phyloP scores from a whole-genome alignment of 2,888 invertebrate species.

The Amblyjoppa proteus region DNA sequence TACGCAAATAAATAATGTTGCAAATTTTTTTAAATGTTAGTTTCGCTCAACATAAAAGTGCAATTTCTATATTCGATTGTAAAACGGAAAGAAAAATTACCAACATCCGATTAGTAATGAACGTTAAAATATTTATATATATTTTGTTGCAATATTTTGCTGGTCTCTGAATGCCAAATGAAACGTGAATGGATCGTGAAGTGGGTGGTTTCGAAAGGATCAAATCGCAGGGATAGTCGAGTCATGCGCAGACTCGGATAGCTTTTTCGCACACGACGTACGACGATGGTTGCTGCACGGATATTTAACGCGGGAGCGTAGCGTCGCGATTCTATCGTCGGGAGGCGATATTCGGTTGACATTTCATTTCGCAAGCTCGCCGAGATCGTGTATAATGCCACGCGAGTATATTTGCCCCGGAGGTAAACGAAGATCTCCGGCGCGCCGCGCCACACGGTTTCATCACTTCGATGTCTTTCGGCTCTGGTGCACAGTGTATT shows the following conservation, averaged over 20 bases:
- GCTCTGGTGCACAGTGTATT: constrained; percentile 1
- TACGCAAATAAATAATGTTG: no score
- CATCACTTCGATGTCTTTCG: constrained; percentile 48
- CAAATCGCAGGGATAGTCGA: background rate
- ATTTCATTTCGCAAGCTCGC: constrained; percentile 67
- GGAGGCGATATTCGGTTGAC: constrained; percentile 67
- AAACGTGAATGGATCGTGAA: background rate
- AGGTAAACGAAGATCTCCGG: constrained; percentile 55
- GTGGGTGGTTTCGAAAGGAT: background rate
- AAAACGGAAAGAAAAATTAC: no score
- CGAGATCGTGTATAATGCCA: constrained; percentile 63
- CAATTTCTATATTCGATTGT: no score
- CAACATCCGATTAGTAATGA: no score
- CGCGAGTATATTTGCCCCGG: constrained; percentile 54
- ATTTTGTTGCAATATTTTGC: background rate
- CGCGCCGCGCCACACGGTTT: constrained; percentile 52
- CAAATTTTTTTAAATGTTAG: no score
- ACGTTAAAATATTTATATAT: no score
- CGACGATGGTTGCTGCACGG: constrained; percentile 2
- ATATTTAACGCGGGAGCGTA: constrained; percentile 16
- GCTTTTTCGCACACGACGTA: background rate
- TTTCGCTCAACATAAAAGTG: no score
- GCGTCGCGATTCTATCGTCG: constrained; percentile 38
- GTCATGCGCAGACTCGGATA: background rate
- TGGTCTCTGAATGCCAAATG: background rate